These are phyloP conservation scores for Nyctalus aviator DNA, from an alignment of 2,797 vertebrate genomes.

Conservation along the genomic window DNA sequence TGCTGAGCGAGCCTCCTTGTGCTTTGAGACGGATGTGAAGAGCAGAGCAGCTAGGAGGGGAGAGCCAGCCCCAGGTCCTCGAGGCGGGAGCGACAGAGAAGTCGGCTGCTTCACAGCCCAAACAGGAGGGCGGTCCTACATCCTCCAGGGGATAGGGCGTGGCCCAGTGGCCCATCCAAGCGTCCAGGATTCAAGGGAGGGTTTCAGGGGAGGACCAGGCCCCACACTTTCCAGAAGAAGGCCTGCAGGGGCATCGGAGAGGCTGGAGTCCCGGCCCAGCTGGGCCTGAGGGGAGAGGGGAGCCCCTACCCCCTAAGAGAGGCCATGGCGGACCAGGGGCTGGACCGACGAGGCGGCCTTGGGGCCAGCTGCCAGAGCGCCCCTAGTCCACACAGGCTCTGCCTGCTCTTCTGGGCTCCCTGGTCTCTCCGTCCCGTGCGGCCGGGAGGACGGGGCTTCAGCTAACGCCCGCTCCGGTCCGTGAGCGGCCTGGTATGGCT, in stretches of 20 bases:
- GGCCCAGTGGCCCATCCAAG: not conserved
- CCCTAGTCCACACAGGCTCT: not conserved
- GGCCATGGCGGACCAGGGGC: not conserved
- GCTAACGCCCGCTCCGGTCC: slow-evolving; percentile 68
- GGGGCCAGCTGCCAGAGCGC: slow-evolving; percentile 25
- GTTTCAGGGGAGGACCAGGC: not conserved
- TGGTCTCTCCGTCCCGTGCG: not conserved
- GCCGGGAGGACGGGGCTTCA: slow-evolving; percentile 31
- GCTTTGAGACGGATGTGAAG: slow-evolving; percentile 68
- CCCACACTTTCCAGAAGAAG: not conserved
- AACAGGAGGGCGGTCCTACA: not conserved
- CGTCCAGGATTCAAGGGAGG: not conserved
- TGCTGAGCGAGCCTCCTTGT: slow-evolving; percentile 57
- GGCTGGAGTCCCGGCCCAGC: slow-evolving; percentile 33
- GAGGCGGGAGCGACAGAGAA: slow-evolving; percentile 24
- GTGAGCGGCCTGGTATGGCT: not conserved
- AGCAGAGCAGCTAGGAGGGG: not conserved
- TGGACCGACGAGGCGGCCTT: not conserved
- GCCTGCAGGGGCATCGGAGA: slow-evolving; percentile 70
- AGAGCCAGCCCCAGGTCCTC: not conserved
- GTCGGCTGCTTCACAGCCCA: not conserved
- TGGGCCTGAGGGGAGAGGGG: slow-evolving; percentile 74
- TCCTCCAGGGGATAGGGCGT: not conserved
- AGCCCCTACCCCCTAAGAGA: not conserved
- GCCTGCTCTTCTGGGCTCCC: not conserved